These are phyloP conservation scores for Protaetia brevitarsis DNA, from an alignment of 1,140 invertebrate species.

Conservation along the genomic window DNA sequence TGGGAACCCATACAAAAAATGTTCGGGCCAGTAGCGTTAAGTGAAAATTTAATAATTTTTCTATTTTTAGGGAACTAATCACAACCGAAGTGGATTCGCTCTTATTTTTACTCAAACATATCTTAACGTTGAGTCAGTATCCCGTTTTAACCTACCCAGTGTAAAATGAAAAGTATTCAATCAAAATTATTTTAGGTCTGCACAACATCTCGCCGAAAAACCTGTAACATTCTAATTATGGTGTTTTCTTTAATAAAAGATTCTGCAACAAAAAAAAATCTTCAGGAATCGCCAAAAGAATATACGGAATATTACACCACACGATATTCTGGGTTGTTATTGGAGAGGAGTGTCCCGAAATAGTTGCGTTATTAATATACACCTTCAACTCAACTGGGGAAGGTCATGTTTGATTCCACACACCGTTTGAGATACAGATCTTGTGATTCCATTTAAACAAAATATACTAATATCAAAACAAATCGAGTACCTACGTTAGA, in stretches of 20 bases:
- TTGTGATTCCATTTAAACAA: no score
- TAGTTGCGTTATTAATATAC: conserved; percentile 13
- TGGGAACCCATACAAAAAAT: background rate
- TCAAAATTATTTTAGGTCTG: background rate
- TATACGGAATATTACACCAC: background rate
- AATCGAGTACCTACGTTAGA: no score
- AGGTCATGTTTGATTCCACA: conserved; percentile 9
- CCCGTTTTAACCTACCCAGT: background rate
- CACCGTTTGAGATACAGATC: background rate
- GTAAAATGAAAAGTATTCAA: background rate
- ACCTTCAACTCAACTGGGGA: conserved; percentile 14
- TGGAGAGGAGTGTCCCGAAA: conserved; percentile 6
- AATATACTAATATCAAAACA: no score
- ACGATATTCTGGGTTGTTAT: conserved; percentile 3
- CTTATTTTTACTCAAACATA: conserved; percentile 8
- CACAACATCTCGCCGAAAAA: background rate
- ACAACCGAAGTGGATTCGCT: background rate
- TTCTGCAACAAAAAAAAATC: background rate
- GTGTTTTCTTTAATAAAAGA: background rate
- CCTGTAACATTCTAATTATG: background rate
- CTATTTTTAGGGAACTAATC: conserved; percentile 12
- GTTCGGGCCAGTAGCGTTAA: background rate
- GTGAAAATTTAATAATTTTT: conserved; percentile 12
- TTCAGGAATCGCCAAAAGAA: background rate
- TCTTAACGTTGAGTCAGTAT: background rate